phyloP scores from a whole-genome alignment of 2,797 vertebrate species.

The Heliangelus exortis region DNA sequence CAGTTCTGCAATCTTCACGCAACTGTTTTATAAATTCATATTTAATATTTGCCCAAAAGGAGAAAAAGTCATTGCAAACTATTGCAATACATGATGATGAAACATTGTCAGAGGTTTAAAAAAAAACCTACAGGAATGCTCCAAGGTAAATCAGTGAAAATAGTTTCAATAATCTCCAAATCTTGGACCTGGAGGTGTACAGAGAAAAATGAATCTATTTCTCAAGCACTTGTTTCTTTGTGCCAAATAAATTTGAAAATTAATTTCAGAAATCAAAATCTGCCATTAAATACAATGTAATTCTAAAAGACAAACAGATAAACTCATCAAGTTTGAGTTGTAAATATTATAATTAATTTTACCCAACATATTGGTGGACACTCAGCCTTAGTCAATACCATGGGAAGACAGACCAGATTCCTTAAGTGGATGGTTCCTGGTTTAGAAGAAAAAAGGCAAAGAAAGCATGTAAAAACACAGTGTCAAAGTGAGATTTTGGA shows the following conservation, averaged over 20 bases:
- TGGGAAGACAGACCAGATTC: not conserved
- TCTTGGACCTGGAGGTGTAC: not conserved
- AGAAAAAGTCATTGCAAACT: not conserved
- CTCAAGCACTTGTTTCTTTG: not conserved
- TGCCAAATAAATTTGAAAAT: not conserved
- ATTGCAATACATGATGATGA: constrained; percentile 19
- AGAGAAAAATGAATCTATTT: not conserved
- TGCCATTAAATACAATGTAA: not conserved
- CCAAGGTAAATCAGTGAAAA: constrained; percentile 18
- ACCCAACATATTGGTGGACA: not conserved
- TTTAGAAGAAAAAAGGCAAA: not conserved
- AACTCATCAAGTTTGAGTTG: not conserved
- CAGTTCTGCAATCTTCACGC: constrained; percentile 2
- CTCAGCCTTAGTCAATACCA: not conserved
- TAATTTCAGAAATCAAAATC: not conserved
- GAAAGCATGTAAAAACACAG: not conserved
- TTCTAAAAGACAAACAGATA: not conserved
- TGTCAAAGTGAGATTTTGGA: not conserved
- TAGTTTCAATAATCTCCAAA: not conserved
- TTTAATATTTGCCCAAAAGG: constrained; percentile 7
- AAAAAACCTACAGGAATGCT: not conserved
- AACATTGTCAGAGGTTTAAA: not conserved
- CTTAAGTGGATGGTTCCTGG: not conserved
- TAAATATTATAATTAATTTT: not conserved
- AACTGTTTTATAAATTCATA: not conserved